Evolutionary conservation across 2,797 vertebrate genomes (phyloP).

Genomic region (Catamblyrhynchus diadema): DNA sequence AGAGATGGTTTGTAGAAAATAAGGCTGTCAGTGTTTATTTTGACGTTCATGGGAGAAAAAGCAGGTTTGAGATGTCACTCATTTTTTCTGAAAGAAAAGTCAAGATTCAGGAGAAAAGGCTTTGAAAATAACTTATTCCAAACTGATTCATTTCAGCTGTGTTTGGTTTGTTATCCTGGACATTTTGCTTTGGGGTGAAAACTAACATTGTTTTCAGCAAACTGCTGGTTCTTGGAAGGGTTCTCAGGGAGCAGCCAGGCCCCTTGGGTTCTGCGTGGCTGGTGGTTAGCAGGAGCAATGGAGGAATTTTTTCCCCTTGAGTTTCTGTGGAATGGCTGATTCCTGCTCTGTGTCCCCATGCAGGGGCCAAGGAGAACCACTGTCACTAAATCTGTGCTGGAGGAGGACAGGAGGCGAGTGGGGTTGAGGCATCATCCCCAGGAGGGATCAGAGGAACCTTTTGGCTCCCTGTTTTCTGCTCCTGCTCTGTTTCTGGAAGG

Average conservation of each 20-base stretch:
- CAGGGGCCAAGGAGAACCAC: neutral
- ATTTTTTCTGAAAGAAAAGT: neutral
- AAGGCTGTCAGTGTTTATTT: conserved; percentile 4
- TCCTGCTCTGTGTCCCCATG: neutral
- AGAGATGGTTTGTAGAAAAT: neutral
- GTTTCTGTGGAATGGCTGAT: neutral
- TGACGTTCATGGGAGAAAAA: neutral
- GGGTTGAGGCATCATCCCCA: neutral
- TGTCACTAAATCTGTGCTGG: neutral
- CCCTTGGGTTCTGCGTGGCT: neutral
- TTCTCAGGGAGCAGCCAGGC: neutral
- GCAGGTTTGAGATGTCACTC: neutral
- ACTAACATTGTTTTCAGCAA: neutral
- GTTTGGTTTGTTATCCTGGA: neutral
- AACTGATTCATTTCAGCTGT: neutral
- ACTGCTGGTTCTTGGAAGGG: neutral
- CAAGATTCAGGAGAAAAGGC: neutral
- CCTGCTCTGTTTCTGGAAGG: rapidly evolving
- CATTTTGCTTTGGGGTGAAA: neutral
- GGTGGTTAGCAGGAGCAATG: rapidly evolving
- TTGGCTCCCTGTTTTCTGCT: neutral
- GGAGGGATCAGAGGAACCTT: neutral
- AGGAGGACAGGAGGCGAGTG: neutral
- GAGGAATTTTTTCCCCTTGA: neutral
- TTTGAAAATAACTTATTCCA: neutral